Base-by-base conservation (phyloP, 2,888 invertebrate species). In the Nemoura dubitans region DNA sequence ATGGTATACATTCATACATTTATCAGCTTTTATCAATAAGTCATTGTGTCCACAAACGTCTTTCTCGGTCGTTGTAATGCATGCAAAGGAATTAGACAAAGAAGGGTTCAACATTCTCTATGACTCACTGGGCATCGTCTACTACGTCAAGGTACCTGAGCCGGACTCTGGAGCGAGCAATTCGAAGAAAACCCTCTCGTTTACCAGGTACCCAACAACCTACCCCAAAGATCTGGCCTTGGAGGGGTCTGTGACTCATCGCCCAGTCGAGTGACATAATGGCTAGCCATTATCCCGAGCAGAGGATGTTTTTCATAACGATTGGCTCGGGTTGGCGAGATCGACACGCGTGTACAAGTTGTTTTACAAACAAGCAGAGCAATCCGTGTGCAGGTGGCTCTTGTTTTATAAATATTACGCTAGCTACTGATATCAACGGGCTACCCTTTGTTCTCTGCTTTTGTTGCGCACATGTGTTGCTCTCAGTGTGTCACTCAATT, bases 1-100 rank as follows among this genome's bases (percentile, higher is more conserved):
- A 59, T 21, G 21, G 59, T 21, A 59, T 14, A 59, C 59, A 59
- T 59, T 21, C 59, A 59, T 21, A 21, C 59, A 59, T 59, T 36
- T 59, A 59, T 59, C 59, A 59, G 59, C 59, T 21, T 59, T 59
- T 59, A 59, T 59, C 59, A 59, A 59, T 59, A 59, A 59, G 59
- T 59, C 59, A 59, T 59, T 59, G 59, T 59, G 59, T 59, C 59
- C 59, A 59, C 59, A 59, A 59, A 14, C 16, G 6, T 21, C 21
- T 59, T 59, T 59, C 36, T 36, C 36, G 36, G n/a, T 36, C 10
- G 36, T 6, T 10, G 59, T 59, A 59, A 7, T 10, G 10, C 10
- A 36, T 36, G 36, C 36, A 36, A 21, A 21, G 21, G 59, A 59
- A 59, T 59, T 59, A 59, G 59, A 59, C 59, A 59, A 59, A 59